Percentiles rank a stretch among this genome's conserved stretches.
Conservation (phyloP, 2,113 vertebrate species). For the Physeter macrocephalus region DNA sequence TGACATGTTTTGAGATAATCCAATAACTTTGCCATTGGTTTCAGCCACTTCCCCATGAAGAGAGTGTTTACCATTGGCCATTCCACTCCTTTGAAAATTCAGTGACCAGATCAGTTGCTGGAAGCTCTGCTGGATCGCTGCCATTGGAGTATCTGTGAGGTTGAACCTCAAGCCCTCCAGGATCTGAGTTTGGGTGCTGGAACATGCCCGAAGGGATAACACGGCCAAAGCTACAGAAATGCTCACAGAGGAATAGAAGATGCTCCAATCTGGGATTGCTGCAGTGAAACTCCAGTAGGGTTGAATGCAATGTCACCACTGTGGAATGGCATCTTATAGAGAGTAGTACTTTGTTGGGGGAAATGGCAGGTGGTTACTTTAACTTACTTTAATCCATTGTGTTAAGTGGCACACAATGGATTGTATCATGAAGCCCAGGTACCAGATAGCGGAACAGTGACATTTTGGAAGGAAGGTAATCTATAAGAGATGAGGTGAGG, state of each 20-base stretch:
- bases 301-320: slow-evolving; percentile 79
- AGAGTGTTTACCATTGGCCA: slow-evolving; percentile 78
- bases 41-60: slow-evolving; percentile 75
- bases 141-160: slow-evolving; percentile 37
- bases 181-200: slow-evolving; percentile 77
- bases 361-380: slow-evolving; percentile 31
- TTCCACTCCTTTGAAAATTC: slow-evolving; percentile 71
- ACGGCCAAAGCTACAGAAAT: slow-evolving; percentile 81
- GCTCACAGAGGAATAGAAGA: slow-evolving; percentile 85
- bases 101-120: slow-evolving; percentile 80
- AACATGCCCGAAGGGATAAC: slow-evolving; percentile 78
- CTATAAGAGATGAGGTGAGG: slow-evolving; percentile 53
- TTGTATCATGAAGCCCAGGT: neutral
- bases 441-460: neutral
- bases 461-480: slow-evolving; percentile 55
- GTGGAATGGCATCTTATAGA: slow-evolving; percentile 32
- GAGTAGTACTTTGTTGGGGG: slow-evolving; percentile 27
- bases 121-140: slow-evolving; percentile 75
- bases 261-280: slow-evolving; percentile 72
- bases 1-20: slow-evolving; percentile 63
- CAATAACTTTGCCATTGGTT: slow-evolving; percentile 72
- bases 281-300: slow-evolving; percentile 77
- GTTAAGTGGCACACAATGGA: slow-evolving; percentile 20
- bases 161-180: slow-evolving; percentile 81
- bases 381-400: slow-evolving; percentile 67